Evolutionary conservation across 2,113 vertebrate species (phyloP).

Genomic region (Garra rufa): DNA sequence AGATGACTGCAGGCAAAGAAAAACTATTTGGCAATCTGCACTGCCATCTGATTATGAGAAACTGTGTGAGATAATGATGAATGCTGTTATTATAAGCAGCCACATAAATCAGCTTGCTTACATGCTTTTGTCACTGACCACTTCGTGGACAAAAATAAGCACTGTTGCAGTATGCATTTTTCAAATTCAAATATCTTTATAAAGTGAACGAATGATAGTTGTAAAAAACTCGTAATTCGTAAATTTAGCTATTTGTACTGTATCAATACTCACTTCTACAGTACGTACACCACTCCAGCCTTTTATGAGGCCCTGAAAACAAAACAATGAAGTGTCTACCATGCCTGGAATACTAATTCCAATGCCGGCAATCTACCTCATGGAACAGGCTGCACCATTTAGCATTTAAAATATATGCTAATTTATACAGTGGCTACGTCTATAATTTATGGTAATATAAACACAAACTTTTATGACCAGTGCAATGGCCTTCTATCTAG

Average conservation of each 20-base stretch:
- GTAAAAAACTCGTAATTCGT: neutral
- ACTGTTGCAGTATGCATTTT: too few relatives aligned
- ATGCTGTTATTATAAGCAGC: constrained; percentile 2
- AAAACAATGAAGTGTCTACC: constrained; percentile 31
- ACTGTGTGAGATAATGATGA: neutral
- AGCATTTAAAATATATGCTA: constrained; percentile 58
- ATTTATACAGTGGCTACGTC: constrained; percentile 56
- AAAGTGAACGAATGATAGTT: too few relatives aligned
- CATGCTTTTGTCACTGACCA: neutral
- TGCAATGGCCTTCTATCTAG: constrained; percentile 40
- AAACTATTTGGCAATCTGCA: constrained; percentile 25
- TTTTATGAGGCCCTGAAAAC: constrained; percentile 42
- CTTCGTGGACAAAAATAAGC: neutral
- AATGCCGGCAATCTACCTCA: constrained; percentile 48
- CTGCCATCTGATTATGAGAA: constrained; percentile 3
- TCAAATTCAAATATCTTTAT: too few relatives aligned
- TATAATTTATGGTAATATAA: constrained; percentile 57
- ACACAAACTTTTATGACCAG: constrained; percentile 42
- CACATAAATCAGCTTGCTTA: constrained; percentile 7
- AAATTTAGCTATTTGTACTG: constrained; percentile 1
- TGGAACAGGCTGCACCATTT: constrained; percentile 49
- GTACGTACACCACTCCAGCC: neutral
- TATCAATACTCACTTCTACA: constrained; percentile 24
- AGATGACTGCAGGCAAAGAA: constrained; percentile 41
- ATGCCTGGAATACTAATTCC: constrained; percentile 60